Conservation (phyloP, 2,113 vertebrate species). For the Xyrauchen texanus region DNA sequence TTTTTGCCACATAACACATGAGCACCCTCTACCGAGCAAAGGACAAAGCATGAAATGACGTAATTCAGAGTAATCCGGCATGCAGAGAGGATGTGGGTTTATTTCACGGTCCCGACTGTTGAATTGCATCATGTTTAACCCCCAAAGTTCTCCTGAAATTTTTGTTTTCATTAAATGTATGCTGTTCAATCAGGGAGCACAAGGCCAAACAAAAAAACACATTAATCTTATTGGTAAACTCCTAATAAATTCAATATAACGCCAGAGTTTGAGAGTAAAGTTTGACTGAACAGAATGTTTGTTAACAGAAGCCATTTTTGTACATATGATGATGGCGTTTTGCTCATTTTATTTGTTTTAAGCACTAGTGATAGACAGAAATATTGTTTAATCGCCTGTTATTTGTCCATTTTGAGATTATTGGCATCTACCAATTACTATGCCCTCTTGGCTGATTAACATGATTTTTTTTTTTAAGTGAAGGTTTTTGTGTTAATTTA, state of each 20-base stretch:
- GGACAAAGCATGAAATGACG: slow-evolving; percentile 32
- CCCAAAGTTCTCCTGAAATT: slow-evolving; percentile 16
- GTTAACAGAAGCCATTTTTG: background rate
- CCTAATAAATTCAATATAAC: too few species aligned
- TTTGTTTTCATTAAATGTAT: slow-evolving; percentile 1
- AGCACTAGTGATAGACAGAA: background rate
- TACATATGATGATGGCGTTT: background rate
- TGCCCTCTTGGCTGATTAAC: too few species aligned
- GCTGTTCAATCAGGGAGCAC: background rate
- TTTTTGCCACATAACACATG: slow-evolving; percentile 13
- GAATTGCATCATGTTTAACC: slow-evolving; percentile 28
- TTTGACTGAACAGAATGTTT: background rate
- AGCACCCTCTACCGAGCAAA: slow-evolving; percentile 50
- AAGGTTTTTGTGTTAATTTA: too few species aligned
- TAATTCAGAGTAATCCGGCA: slow-evolving; percentile 45
- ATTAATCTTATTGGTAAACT: background rate
- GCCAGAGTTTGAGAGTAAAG: background rate
- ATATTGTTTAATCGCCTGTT: too few species aligned
- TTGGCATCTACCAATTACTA: too few species aligned
- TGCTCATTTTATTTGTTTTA: background rate
- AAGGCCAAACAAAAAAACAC: background rate
- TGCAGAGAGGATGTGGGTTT: slow-evolving; percentile 11
- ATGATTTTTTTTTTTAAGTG: too few species aligned
- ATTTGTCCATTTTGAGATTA: too few species aligned
- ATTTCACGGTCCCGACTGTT: slow-evolving; percentile 16